Evolutionary conservation across 2,113 vertebrate species (phyloP).

Genomic region (Eptatretus burgeri): DNA sequence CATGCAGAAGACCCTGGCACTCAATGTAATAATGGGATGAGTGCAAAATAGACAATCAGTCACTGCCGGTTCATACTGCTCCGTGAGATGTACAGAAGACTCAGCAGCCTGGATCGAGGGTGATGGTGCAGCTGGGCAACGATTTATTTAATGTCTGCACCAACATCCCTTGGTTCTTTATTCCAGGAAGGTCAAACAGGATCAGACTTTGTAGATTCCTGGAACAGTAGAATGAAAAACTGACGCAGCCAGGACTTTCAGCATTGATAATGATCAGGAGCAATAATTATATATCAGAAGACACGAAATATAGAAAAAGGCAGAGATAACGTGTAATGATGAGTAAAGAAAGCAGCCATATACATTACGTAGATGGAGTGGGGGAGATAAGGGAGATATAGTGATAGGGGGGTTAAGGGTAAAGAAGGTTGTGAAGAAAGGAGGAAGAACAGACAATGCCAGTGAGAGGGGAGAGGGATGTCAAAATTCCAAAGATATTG

Average conservation of each 20-base stretch:
- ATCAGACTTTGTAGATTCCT: constrained; percentile 57
- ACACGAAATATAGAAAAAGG: neutral
- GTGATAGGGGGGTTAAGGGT: neutral
- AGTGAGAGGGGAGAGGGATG: no score
- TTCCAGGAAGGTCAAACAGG: constrained; percentile 55
- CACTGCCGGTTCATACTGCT: neutral
- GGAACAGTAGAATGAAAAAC: constrained; percentile 12
- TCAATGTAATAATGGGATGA: no score
- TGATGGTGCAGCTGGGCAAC: constrained; percentile 18
- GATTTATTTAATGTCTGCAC: constrained; percentile 26
- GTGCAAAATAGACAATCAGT: no score
- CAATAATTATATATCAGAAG: neutral
- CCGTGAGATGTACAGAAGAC: neutral
- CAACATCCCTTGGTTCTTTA: constrained; percentile 32
- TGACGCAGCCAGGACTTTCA: neutral
- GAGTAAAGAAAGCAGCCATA: neutral
- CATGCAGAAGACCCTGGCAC: no score
- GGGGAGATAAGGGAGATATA: neutral
- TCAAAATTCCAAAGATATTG: no score
- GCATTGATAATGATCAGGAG: neutral
- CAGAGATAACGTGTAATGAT: neutral
- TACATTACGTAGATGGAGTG: neutral
- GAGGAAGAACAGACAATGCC: no score
- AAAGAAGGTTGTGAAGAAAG: no score
- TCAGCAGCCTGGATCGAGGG: neutral